These are phyloP conservation scores for Cyprinodon brontotheroides DNA, from an alignment of 2,113 vertebrate genomes.

Conservation along the genomic window DNA sequence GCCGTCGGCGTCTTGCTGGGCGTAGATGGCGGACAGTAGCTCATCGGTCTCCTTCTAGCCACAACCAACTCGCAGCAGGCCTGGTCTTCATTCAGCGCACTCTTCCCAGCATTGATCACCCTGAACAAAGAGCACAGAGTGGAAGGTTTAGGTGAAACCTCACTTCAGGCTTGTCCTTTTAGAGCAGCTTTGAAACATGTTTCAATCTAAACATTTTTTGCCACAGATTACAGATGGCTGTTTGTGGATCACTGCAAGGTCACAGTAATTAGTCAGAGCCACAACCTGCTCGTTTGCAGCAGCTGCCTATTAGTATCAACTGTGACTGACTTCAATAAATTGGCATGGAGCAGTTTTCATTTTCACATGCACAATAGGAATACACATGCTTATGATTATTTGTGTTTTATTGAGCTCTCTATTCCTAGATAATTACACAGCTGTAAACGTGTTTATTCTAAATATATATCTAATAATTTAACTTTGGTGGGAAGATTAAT, in stretches of 20 bases:
- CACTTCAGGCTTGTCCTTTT: background rate
- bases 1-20: conserved; percentile 67
- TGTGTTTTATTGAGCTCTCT: background rate
- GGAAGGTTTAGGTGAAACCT: background rate
- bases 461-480: background rate
- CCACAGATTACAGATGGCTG: background rate
- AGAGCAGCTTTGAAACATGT: background rate
- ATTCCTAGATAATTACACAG: background rate
- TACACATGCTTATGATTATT: background rate
- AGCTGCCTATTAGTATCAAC: background rate
- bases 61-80: conserved; percentile 74
- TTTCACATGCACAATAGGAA: background rate
- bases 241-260: conserved; percentile 37
- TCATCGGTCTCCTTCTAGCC: conserved; percentile 66
- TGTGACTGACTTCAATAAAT: background rate
- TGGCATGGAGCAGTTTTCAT: background rate
- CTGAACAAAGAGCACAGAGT: conserved; percentile 31
- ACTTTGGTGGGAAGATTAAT: background rate
- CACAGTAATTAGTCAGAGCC: conserved; percentile 42
- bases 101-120: conserved; percentile 78
- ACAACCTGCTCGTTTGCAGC: conserved; percentile 13
- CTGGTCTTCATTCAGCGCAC: conserved; percentile 74
- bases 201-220: background rate
- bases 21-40: conserved; percentile 70
- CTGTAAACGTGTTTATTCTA: background rate